A percentile compares a stretch with the other conserved stretches of the same genome.
phyloP scores from a whole-genome alignment of 2,797 vertebrate genomes.

The Lacerta bilineata region DNA sequence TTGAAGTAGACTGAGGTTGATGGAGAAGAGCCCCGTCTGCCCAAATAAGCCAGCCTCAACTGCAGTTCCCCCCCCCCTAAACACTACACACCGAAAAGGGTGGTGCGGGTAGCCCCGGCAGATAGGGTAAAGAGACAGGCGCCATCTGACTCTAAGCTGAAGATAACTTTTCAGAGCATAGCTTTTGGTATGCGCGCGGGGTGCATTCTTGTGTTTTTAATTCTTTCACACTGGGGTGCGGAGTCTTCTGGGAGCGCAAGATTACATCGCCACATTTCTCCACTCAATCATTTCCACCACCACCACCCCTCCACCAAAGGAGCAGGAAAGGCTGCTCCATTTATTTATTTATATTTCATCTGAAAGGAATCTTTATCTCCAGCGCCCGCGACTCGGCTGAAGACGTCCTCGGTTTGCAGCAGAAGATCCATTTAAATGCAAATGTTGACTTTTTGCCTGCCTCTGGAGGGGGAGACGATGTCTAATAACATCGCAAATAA shows the following conservation, averaged over 20 bases:
- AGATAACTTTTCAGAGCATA: neutral
- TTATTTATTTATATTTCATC: constrained; percentile 21
- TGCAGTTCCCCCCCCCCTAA: too few species aligned
- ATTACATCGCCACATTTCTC: neutral
- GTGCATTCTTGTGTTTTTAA: neutral
- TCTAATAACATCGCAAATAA: constrained; percentile 4
- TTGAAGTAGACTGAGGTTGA: too few species aligned
- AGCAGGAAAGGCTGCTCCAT: neutral
- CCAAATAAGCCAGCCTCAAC: too few species aligned
- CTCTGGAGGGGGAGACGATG: constrained; percentile 7
- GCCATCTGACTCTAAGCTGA: neutral
- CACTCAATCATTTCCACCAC: neutral
- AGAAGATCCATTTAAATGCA: constrained; percentile 49
- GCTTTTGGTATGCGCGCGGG: neutral
- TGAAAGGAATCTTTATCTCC: constrained; percentile 22
- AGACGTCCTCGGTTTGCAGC: neutral
- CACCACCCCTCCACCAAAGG: neutral
- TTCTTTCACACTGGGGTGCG: neutral
- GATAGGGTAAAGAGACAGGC: neutral
- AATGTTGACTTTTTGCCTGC: constrained; percentile 47
- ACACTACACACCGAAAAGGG: too few species aligned
- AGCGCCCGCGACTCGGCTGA: neutral
- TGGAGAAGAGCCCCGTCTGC: too few species aligned
- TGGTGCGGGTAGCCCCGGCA: neutral
- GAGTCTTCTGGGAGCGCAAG: neutral